These are phyloP conservation scores for Podarcis lilfordi DNA, from an alignment of 2,797 vertebrate genomes.

Conservation along the genomic window DNA sequence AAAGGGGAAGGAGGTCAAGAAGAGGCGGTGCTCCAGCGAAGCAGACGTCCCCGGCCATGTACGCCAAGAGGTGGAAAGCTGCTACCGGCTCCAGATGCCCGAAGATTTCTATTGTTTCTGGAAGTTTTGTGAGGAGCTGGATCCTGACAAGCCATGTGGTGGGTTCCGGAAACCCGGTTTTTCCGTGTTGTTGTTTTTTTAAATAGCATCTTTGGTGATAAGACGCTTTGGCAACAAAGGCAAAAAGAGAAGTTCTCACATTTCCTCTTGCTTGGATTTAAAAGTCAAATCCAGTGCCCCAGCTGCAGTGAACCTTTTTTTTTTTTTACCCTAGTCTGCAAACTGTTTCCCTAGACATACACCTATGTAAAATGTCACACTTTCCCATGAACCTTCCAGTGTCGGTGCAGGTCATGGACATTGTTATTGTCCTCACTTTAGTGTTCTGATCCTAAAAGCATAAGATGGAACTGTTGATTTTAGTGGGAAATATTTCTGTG, in stretches of 20 bases:
- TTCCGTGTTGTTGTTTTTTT: not conserved
- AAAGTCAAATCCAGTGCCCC: not conserved
- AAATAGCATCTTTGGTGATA: not conserved
- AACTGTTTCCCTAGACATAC: not conserved
- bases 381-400: not conserved
- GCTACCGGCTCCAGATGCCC: conserved; percentile 88
- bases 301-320: no score
- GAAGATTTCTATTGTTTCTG: conserved; percentile 95
- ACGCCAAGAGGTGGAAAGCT: conserved; percentile 82
- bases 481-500: not conserved
- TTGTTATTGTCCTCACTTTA: not conserved
- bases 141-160: conserved; percentile 87
- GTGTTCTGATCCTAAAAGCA: not conserved
- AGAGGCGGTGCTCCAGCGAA: conserved; percentile 66
- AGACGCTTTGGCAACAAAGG: not conserved
- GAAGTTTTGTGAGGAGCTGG: conserved; percentile 89
- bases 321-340: not conserved
- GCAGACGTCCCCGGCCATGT: conserved; percentile 71
- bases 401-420: not conserved
- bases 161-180: conserved; percentile 28
- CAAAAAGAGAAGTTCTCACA: not conserved
- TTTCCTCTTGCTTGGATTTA: not conserved
- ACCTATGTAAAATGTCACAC: no score
- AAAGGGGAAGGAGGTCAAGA: conserved; percentile 79
- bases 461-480: not conserved